Evolutionary conservation across 2,797 vertebrate species (phyloP), one percentile per base, ranked within the genome.

Genomic region (Syngnathus acus): DNA sequence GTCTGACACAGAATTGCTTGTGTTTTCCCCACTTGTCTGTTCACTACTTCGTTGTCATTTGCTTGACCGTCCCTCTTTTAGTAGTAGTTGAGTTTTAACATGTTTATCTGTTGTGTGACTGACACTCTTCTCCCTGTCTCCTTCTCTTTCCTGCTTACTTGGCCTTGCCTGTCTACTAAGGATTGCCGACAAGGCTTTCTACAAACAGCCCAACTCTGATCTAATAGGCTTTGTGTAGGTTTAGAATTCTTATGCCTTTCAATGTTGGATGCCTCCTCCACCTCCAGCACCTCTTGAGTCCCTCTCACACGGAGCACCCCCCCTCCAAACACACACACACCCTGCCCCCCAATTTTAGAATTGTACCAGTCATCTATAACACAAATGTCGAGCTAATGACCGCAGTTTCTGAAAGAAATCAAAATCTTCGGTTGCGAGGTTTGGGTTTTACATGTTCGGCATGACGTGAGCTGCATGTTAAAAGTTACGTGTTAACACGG

Each of bases 161-260:
- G 84, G 81, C 82, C 81, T 87, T 87, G 84, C 85, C 86, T 89
- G 85, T 77, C 43, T 70, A 76, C 86, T 92, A 99, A 58, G 97
- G 95, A 98, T 97, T 86, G 94, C 94, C 92, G 97, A 98, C 93
- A 95, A 97, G 94, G 94, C 94, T 89, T 98, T 99, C 95, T 98
- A 97, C 95, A 94, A 98, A 93, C 96, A 99, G 90, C 94, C 95
- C 90, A 94, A 95, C 92, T 95, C 95, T 91, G 95, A 98, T 84
- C 89, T 93, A 89, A 96, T 98, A 92, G 96, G 96, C 91, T 94
- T 98, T 72, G 94, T 98, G 97, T 99, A 98, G 78, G 97, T 98
- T 89, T 91, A 87, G 82, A 72, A 66, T 66, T 83, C 79, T 81
- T 86, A 32, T 67, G 76, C 79, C 80, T 75, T 73, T 70, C 76